Conservation (phyloP, 2,113 vertebrate species). For the Atrichornis clamosus region DNA sequence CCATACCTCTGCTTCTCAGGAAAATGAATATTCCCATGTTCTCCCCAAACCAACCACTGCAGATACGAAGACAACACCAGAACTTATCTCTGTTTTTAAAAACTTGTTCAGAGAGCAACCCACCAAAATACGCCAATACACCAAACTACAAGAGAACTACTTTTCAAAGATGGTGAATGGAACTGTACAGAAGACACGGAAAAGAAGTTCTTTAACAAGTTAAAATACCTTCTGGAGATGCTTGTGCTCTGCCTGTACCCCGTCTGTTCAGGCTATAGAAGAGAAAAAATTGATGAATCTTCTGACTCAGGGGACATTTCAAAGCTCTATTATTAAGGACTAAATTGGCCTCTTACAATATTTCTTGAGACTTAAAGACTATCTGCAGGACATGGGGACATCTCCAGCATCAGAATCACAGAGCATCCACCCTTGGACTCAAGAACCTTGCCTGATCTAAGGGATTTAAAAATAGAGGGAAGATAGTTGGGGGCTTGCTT, state of each 20-base stretch:
- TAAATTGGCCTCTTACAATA: not conserved
- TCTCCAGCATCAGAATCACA: not conserved
- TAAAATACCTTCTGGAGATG: not conserved
- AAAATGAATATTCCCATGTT: not conserved
- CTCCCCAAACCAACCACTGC: not conserved
- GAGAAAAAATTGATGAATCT: not conserved
- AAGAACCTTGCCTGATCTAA: not conserved
- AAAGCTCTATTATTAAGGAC: not conserved
- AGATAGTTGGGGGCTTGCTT: not conserved
- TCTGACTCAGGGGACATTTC: not conserved
- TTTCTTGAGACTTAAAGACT: not conserved
- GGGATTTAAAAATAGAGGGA: not conserved
- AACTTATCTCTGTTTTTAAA: not conserved
- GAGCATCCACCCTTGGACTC: not conserved
- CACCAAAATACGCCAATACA: fast-evolving
- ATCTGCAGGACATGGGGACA: not conserved
- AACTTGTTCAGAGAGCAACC: not conserved
- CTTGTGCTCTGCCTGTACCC: not conserved
- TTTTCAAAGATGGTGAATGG: not conserved
- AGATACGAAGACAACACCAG: not conserved
- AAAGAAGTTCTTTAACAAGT: not conserved
- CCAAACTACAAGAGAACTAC: not conserved
- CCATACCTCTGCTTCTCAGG: not conserved
- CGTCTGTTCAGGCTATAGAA: not conserved
- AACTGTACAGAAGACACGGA: not conserved